Conservation (phyloP, 2,797 vertebrate species). For the Silurus lanzhouensis region DNA sequence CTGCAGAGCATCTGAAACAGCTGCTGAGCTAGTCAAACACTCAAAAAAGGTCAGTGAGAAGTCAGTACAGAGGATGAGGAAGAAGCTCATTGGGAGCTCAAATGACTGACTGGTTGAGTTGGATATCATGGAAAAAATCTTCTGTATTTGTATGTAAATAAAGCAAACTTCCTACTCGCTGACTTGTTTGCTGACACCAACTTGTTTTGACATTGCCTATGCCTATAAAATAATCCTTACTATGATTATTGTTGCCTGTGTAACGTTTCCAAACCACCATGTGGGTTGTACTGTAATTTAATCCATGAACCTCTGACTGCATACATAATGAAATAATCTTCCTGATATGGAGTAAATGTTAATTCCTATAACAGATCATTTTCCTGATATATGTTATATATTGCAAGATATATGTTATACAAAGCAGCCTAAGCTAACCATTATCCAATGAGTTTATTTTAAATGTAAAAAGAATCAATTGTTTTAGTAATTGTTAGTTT, state of each 20-base stretch:
- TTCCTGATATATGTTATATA: neutral
- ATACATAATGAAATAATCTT: neutral
- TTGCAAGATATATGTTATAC: neutral
- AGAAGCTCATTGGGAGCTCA: constrained; percentile 13
- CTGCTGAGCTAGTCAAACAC: constrained; percentile 35
- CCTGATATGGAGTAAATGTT: neutral
- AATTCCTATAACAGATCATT: neutral
- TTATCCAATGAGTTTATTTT: neutral
- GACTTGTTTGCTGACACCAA: constrained; percentile 28
- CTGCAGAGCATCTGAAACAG: constrained; percentile 33
- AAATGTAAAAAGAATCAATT: neutral
- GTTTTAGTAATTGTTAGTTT: neutral
- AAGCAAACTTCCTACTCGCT: constrained; percentile 18
- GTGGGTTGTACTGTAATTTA: neutral
- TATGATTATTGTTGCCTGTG: neutral
- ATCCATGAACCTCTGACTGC: neutral
- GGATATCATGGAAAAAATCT: constrained; percentile 28
- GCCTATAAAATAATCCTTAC: constrained; percentile 14
- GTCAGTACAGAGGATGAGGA: constrained; percentile 39
- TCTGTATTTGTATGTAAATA: constrained; percentile 35
- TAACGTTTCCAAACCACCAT: constrained; percentile 10
- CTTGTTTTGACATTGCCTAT: constrained; percentile 22
- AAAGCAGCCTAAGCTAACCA: neutral
- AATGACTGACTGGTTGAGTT: constrained; percentile 10
- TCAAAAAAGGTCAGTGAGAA: constrained; percentile 37